Conservation (phyloP, 2,888 invertebrate genomes). For the Himalopsyche japonica region DNA sequence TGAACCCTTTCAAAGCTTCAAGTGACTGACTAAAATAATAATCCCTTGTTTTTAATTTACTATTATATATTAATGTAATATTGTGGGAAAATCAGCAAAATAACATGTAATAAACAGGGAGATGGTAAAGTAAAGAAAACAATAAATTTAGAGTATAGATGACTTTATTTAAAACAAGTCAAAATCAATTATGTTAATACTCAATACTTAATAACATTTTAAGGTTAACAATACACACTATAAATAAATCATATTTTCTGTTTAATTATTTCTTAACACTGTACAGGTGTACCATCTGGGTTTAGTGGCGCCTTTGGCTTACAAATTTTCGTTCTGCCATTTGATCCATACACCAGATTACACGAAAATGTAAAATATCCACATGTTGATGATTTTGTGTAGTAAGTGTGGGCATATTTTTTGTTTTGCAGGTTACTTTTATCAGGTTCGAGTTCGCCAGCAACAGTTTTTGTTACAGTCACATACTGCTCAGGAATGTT, state of each 20-base stretch:
- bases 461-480: slow-evolving; percentile 79
- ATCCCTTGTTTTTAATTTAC: too few species aligned
- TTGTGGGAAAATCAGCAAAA: too few species aligned
- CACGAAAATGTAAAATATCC: slow-evolving; percentile 87
- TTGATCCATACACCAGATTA: slow-evolving; percentile 75
- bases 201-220: not conserved
- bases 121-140: not conserved
- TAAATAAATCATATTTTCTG: not conserved
- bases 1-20: too few species aligned
- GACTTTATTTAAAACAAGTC: not conserved
- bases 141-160: not conserved
- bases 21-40: too few species aligned
- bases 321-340: slow-evolving; percentile 79
- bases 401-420: slow-evolving; percentile 77
- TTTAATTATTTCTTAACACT: slow-evolving; percentile 51
- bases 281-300: slow-evolving; percentile 73
- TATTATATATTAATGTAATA: too few species aligned
- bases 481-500: slow-evolving; percentile 70
- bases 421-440: slow-evolving; percentile 67
- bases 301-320: slow-evolving; percentile 78
- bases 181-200: not conserved
- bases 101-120: too few species aligned
- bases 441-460: slow-evolving; percentile 68
- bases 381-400: slow-evolving; percentile 84
- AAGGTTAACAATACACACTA: not conserved